Base-by-base conservation (phyloP, 2,888 invertebrate species). In the Leuctra nigra region DNA sequence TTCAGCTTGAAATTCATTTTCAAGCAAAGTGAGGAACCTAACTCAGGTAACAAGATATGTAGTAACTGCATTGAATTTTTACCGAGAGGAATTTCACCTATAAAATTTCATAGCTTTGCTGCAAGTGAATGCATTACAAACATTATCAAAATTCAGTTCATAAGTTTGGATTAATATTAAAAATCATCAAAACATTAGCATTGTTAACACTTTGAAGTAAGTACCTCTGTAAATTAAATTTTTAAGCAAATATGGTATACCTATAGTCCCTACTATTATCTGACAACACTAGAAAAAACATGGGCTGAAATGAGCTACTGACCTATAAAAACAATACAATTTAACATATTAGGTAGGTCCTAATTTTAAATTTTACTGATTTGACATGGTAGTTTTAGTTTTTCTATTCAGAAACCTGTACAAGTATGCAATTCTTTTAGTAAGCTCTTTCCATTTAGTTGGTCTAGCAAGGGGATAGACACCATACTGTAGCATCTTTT, bases 381-480 rank as follows among this genome's bases (percentile, higher is more conserved):
- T 47, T 18, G 67, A 69, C 56, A 65, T 77, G 2, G 80, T 79
- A 33, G 87, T 87, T 72, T 82, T 87, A 0, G 89, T 90, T 71
- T 91, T 89, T 56, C 82, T 79, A 71, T 93, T 93, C 11, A 92
- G 75, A 70, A 78, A 87, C 68, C 77, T 82, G 63, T 91, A 90
- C 50, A 93, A 74, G 70, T 80, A 90, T 24, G 73, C 73, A 36
- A 93, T 80, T 53, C 91, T 76, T 66, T 87, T 89, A 39, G 86
- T 72, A 60, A 93, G 67, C 0, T 89, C 77, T 59, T 77, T 80
- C 87, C 88, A 91, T 68, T 87, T 89, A 0, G 84, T 84, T 1
- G 93, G 92, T 59, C 86, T 77, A 0, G 77, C 75, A 23, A 76
- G 54, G 1, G 84, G 84, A 61, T 78, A 78, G 6, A 71, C 69